phyloP scores from a whole-genome alignment of 1,140 invertebrate species.

The Copidosoma floridanum region DNA sequence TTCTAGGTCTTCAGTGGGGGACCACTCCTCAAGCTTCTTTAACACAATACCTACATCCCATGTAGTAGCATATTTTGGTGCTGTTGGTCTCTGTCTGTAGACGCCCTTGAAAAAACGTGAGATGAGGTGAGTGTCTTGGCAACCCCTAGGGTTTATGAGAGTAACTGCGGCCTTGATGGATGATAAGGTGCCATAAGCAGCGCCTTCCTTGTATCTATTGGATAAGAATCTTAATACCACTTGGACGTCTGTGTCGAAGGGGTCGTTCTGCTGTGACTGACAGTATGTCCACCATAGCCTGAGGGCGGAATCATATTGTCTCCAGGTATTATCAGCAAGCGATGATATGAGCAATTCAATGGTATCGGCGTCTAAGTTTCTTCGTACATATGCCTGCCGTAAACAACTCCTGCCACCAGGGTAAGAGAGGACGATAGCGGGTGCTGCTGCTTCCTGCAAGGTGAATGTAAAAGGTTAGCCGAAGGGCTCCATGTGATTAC shows the following conservation, averaged over 20 bases:
- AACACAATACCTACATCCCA: slow-evolving; percentile 24
- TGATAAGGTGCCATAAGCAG: background rate
- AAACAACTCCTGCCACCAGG: slow-evolving; percentile 16
- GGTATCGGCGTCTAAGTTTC: background rate
- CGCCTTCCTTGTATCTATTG: background rate
- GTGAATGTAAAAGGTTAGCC: slow-evolving; percentile 4
- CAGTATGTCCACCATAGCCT: slow-evolving; percentile 16
- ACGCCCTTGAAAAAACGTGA: slow-evolving; percentile 4
- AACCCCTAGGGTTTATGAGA: background rate
- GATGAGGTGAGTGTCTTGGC: background rate
- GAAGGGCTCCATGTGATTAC: background rate
- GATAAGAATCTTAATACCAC: background rate
- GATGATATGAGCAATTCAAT: slow-evolving; percentile 1
- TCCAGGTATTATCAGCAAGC: background rate
- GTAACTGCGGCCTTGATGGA: background rate
- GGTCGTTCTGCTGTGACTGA: background rate
- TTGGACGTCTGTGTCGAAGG: background rate
- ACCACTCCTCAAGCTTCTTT: slow-evolving; percentile 18
- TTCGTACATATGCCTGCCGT: slow-evolving; percentile 1
- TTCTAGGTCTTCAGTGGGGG: slow-evolving; percentile 10
- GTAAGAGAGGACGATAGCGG: background rate
- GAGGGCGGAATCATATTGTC: slow-evolving; percentile 9
- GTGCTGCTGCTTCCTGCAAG: slow-evolving; percentile 1
- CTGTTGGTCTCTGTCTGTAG: background rate
- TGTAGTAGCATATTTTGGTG: slow-evolving; percentile 9